Base-by-base conservation (phyloP, 1,140 invertebrate genomes). In the Agrilus planipennis region DNA sequence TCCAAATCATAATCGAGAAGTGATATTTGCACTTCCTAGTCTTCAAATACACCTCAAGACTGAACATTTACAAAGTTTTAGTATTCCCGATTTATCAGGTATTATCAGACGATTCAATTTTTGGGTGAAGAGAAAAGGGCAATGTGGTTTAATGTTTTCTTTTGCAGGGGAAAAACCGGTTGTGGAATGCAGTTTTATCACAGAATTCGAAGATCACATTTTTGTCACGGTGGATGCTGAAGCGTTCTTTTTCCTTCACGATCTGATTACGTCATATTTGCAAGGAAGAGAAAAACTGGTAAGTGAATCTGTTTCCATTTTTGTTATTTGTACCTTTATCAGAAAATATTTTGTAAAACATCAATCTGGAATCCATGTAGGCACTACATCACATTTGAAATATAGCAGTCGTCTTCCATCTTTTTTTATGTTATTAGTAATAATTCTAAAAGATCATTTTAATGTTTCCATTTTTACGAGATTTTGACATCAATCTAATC, bases 161-260 rank as follows among this genome's bases (percentile, higher is more conserved):
- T 51, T 47, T 54, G 46, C 62, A 55, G 32, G 83, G 58, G 72
- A 77, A 37, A 90, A 89, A 62, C 90, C 91, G 17, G 69, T 82
- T 19, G 89, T 97, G 15, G 84, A 94, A 53, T 95, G 90, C 68
- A 92, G 88, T 63, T 96, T 98, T 63, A 91, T 95, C 19, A 95
- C 92, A 6, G 92, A 97, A 65, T 96, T 98, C 68, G 90, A 95
- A 61, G 91, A 96, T 63, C 93, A 96, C 59, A 97, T 96, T 52
- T 94, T 91, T 64, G 91, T 98, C 39, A 93, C 93, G 2, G 90
- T 96, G 43, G 91, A 96, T 70, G 92, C 92, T 0, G 93, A 98
- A 64, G 89, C 89, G 11, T 95, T 97, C 65, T 89, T 96, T 64
- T 98, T 96, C 61, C 69, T 98, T 27, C 93, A 98, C 61, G 92